phyloP scores from a whole-genome alignment of 92 coral and sea anemone genomes.

The Parazoanthus darwini region DNA sequence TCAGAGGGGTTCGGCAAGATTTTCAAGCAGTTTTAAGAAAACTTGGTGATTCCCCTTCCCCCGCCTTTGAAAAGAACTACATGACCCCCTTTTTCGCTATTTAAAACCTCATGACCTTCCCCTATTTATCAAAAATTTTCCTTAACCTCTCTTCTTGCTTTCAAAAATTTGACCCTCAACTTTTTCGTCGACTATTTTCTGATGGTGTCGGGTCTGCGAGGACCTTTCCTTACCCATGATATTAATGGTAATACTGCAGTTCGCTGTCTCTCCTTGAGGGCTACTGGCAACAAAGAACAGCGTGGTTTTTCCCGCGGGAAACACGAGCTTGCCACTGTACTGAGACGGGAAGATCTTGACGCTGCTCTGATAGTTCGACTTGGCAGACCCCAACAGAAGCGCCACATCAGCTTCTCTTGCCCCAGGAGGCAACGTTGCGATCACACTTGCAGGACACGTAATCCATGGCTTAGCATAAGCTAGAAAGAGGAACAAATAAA shows the following conservation, averaged over 20 bases:
- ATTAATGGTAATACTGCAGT: constrained; percentile 47
- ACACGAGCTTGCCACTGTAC: constrained; percentile 51
- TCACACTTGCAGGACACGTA: constrained; percentile 66
- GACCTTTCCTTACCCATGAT: constrained; percentile 57
- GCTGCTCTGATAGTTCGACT: constrained; percentile 57
- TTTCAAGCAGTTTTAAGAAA: no score
- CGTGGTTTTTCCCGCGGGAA: constrained; percentile 72
- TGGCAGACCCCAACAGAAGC: constrained; percentile 63
- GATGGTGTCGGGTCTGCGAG: neutral
- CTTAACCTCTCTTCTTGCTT: no score
- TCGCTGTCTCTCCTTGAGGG: constrained; percentile 52
- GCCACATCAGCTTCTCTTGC: constrained; percentile 68
- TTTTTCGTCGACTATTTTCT: no score
- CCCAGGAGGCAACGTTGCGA: constrained; percentile 59
- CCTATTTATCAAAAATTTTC: no score
- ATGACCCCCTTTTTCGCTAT: no score
- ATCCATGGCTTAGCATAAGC: constrained; percentile 68
- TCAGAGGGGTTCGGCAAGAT: no score
- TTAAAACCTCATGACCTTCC: no score
- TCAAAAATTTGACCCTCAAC: no score
- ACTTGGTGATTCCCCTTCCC: no score
- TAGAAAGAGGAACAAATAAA: constrained; percentile 7
- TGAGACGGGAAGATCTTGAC: constrained; percentile 56
- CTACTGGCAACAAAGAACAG: constrained; percentile 70
- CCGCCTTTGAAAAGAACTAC: no score